phyloP scores from a whole-genome alignment of 2,113 vertebrate species.

The Leiothrix lutea region DNA sequence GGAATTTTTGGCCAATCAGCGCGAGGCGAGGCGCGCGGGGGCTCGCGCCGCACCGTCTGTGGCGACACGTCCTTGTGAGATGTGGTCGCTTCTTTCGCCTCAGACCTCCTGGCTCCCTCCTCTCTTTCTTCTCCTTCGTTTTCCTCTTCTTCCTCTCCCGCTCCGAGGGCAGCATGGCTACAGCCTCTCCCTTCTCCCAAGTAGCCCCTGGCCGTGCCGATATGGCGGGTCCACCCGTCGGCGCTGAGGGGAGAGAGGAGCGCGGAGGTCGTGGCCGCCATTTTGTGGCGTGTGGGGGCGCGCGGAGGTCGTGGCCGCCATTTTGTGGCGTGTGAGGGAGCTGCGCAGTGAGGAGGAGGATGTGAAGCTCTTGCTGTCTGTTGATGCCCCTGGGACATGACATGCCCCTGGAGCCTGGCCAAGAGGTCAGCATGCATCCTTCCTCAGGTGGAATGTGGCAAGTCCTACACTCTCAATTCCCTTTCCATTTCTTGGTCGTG shows the following conservation, averaged over 20 bases:
- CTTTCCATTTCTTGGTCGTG: accelerated
- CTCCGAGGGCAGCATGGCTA: accelerated
- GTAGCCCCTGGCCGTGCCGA: accelerated
- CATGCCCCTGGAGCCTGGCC: accelerated
- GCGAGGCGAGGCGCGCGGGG: background rate
- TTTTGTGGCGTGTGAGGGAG: background rate
- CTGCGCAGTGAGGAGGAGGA: accelerated
- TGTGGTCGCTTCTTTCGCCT: accelerated
- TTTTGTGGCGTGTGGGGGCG: background rate
- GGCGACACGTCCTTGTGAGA: accelerated
- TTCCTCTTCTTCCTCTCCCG: background rate
- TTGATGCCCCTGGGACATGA: accelerated
- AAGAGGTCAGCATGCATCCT: accelerated
- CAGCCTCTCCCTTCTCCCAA: accelerated
- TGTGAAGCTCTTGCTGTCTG: accelerated
- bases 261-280: accelerated
- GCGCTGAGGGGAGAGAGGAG: background rate
- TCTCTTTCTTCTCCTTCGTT: background rate
- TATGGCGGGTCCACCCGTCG: accelerated
- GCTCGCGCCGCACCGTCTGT: accelerated
- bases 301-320: accelerated
- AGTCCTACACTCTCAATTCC: background rate
- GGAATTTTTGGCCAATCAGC: background rate
- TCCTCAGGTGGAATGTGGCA: accelerated
- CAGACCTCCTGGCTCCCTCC: accelerated